phyloP scores from a whole-genome alignment of 92 coral and sea anemone genomes.

The Heliopora coerulea region DNA sequence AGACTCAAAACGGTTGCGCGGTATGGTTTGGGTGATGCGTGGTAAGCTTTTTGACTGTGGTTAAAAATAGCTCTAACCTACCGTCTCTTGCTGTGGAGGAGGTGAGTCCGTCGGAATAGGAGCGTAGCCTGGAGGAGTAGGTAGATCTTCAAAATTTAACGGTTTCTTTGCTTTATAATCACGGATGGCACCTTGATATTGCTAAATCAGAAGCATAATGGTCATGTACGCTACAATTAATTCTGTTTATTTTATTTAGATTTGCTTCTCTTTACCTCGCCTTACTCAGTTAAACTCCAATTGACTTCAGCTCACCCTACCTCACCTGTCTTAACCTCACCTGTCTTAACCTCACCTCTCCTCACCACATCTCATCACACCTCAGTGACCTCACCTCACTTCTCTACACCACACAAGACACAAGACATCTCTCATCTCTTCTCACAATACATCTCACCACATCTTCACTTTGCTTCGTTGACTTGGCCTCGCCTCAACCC shows the following conservation, averaged over 20 bases:
- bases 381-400: neutral
- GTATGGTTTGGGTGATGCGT: no score
- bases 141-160: constrained; percentile 80
- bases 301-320: no score
- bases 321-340: no score
- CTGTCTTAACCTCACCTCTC: no score
- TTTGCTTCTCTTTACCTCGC: no score
- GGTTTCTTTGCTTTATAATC: constrained; percentile 85
- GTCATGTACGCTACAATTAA: neutral
- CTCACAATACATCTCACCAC: no score
- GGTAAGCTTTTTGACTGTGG: no score
- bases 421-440: neutral
- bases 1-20: no score
- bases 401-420: neutral
- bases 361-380: no score
- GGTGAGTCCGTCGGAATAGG: constrained; percentile 64
- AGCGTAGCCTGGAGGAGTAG: constrained; percentile 92
- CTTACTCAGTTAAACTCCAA: no score
- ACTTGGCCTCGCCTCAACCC: no score
- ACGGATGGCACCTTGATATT: constrained; percentile 95
- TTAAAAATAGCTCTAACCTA: neutral
- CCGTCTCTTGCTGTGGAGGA: constrained; percentile 14
- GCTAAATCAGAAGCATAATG: constrained; percentile 47
- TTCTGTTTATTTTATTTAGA: neutral
- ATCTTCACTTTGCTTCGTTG: no score